Base-by-base conservation (phyloP, 2,888 invertebrate species). In the Watsonalla cultraria region DNA sequence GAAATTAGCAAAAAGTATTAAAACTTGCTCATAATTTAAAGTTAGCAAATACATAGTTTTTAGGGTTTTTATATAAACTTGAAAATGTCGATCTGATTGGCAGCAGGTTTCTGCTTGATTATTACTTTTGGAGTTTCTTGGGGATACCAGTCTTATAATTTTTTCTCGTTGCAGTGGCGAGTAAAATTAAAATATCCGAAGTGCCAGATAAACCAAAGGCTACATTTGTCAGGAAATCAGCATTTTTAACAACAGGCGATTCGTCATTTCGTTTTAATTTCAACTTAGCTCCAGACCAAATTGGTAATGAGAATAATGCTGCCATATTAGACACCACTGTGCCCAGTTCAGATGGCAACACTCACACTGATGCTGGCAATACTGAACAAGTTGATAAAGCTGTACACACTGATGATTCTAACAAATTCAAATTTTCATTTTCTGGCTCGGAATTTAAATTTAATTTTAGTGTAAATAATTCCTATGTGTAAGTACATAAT, bases 161-260 rank as follows among this genome's bases (percentile, higher is more conserved):
- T 64, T 56, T 71, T 91, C 8, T 42, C 42, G 11, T 42, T 92
- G 63, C 82, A 93, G 93, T 84, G 82, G 84, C 90, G 62, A 86
- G 87, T 66, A 92, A 92, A 80, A 91, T 94, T 61, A 92, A 92
- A 78, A 92, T 94, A 64, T 84, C 90, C 51, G 78, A 90, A 37
- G 82, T 72, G 52, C 80, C 90, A 13, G 87, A 86, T 55, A 84
- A 86, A 66, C 91, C 67, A 51, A 95, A 94, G 74, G 95, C 94
- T 7, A 87, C 92, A 62, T 96, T 94, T 84, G 74, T 95, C 11
- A 93, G 93, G 70, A 95, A 94, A 82, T 93, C 94, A 2, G 86
- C 89, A 35, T 88, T 92, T 65, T 67, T 85, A 49, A 83, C 86
- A 7, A 90, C 91, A 0, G 92, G 91, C 6, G 81, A 90, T 61